phyloP scores from a whole-genome alignment of 2,888 invertebrate genomes.

The Hypolimnas misippus region DNA sequence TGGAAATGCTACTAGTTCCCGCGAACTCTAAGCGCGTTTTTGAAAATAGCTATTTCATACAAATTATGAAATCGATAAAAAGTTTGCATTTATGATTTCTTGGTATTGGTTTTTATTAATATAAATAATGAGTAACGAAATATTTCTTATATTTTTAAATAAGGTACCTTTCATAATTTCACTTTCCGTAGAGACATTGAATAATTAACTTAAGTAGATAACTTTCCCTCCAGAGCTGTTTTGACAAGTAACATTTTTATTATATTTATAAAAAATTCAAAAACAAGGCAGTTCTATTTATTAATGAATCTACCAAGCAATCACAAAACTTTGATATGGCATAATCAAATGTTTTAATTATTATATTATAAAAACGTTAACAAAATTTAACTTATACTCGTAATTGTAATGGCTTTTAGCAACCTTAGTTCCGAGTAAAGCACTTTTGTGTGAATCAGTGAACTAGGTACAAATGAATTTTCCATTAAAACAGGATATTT shows the following conservation, averaged over 20 bases:
- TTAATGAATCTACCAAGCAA: no score
- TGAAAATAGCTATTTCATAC: background rate
- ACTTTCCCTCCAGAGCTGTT: background rate
- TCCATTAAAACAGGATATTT: conserved; percentile 22
- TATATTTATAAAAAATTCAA: no score
- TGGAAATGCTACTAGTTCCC: background rate
- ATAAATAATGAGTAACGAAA: no score
- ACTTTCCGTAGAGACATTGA: conserved; percentile 1
- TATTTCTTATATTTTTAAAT: no score
- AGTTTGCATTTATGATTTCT: no score
- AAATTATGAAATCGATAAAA: background rate
- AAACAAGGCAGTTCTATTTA: no score
- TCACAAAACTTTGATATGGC: no score
- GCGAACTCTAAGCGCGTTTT: background rate
- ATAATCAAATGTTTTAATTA: no score
- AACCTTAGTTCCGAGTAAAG: conserved; percentile 2
- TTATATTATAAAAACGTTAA: no score
- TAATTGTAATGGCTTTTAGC: background rate
- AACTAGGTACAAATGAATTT: conserved; percentile 12
- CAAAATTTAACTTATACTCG: no score
- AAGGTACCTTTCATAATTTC: background rate
- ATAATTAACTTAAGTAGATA: background rate
- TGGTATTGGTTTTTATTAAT: no score
- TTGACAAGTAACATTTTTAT: no score
- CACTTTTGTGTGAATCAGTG: background rate